Base-by-base conservation (phyloP, 2,888 invertebrate genomes). In the Drosophila emarginata region DNA sequence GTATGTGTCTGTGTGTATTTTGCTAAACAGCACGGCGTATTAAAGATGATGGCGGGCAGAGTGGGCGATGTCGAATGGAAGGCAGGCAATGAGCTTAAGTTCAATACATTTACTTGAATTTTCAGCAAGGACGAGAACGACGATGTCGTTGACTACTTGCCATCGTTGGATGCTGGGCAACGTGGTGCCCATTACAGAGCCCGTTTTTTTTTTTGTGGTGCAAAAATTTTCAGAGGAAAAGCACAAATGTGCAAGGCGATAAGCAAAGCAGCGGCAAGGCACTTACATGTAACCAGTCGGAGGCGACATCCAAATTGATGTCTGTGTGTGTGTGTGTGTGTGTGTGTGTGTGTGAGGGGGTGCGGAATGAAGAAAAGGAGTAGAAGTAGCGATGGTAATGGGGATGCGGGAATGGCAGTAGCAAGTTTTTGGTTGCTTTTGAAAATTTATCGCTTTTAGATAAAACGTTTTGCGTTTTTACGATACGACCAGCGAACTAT, bases 101-200 rank as follows among this genome's bases (percentile, higher is more conserved):
- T 84, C 83, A 84, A 84, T 86, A 84, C 86, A 84, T 84, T 84
- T 84, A 85, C 86, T 80, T 83, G 83, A 86, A 79, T 82, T 76
- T 84, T 57, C 67, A 82, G 74, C 78, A 32, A 74, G 64, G 70
- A 72, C 61, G 77, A 67, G 66, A 74, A 74, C 72, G 72, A 59
- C 63, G 75, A 75, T 79, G 84, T 77, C 84, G 81, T 79, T 79
- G 84, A 79, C 84, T 75, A 81, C 71, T 83, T 78, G 57, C 62
- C 39, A 57, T 45, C 45, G 40, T 53, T 51, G 64, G 56, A 64
- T 59, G 70, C 39, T 59, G 40, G 60, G 64, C 64, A 64, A 70
- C 70, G 21, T 64, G 60, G 64, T 76, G 76, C 78, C 85, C 82
- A 82, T 82, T 85, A 85, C 82, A 82, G 75, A 78, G 54, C 54